phyloP scores from a whole-genome alignment of 2,888 invertebrate species.

The Cyclophora punctaria region DNA sequence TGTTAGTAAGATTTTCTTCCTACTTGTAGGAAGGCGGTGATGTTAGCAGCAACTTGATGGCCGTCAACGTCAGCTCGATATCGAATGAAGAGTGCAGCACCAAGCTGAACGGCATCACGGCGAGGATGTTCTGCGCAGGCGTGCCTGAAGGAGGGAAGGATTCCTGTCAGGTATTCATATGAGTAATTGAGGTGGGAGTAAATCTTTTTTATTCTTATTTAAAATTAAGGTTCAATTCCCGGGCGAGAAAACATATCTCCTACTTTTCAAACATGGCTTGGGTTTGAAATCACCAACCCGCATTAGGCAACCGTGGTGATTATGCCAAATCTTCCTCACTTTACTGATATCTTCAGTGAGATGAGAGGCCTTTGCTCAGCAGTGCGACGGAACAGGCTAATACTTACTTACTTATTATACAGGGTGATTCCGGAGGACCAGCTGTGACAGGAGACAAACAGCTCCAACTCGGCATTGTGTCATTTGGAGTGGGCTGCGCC shows the following conservation, averaged over 20 bases:
- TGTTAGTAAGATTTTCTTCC: neutral
- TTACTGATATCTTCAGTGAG: too few species aligned
- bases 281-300: too few species aligned
- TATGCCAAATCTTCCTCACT: too few species aligned
- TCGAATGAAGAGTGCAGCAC: slow-evolving; percentile 16
- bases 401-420: slow-evolving; percentile 1
- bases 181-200: too few species aligned
- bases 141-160: slow-evolving; percentile 53
- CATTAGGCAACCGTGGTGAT: too few species aligned
- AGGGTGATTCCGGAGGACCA: slow-evolving; percentile 56
- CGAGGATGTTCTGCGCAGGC: slow-evolving; percentile 57
- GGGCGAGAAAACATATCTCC: too few species aligned
- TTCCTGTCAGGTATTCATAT: slow-evolving; percentile 49
- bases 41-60: slow-evolving; percentile 34
- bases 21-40: slow-evolving; percentile 39
- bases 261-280: too few species aligned
- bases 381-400: too few species aligned
- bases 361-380: too few species aligned
- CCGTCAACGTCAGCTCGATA: slow-evolving; percentile 23
- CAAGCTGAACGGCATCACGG: slow-evolving; percentile 28
- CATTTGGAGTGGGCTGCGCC: slow-evolving; percentile 43
- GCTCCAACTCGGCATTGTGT: slow-evolving; percentile 32
- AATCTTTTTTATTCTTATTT: neutral
- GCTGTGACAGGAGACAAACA: slow-evolving; percentile 24
- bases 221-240: too few species aligned